Conservation (phyloP, 2,113 vertebrate species). For the Halcyon malimbica region DNA sequence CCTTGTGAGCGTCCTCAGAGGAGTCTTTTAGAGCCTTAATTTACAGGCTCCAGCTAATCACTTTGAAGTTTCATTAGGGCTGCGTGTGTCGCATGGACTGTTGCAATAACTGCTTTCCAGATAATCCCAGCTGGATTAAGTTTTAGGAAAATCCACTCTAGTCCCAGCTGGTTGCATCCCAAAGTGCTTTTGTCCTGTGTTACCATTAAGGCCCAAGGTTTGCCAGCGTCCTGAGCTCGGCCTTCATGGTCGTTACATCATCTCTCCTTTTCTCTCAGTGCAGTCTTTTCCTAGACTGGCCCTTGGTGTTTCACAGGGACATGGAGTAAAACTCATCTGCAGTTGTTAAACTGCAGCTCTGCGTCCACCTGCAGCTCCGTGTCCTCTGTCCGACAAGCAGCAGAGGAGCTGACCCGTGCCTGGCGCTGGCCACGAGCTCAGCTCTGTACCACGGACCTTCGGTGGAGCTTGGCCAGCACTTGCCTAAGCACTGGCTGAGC, state of each 20-base stretch:
- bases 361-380: too few species aligned
- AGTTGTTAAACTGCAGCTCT: too few species aligned
- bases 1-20: not conserved
- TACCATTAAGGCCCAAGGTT: not conserved
- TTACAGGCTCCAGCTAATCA: not conserved
- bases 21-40: not conserved
- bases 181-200: not conserved
- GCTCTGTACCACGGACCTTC: not conserved
- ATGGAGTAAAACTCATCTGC: not conserved
- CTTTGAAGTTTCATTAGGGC: not conserved
- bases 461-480: not conserved
- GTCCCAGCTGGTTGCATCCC: not conserved
- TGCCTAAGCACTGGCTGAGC: not conserved
- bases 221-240: not conserved
- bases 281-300: not conserved
- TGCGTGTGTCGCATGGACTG: rapidly evolving
- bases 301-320: not conserved
- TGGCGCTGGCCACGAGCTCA: not conserved
- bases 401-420: not conserved
- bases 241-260: not conserved
- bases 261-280: not conserved
- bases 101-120: not conserved
- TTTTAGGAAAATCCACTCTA: not conserved
- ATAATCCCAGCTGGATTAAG: not conserved
- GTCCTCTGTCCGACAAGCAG: not conserved